Conservation (phyloP, 1,140 invertebrate species). For the Vanessa atalanta region DNA sequence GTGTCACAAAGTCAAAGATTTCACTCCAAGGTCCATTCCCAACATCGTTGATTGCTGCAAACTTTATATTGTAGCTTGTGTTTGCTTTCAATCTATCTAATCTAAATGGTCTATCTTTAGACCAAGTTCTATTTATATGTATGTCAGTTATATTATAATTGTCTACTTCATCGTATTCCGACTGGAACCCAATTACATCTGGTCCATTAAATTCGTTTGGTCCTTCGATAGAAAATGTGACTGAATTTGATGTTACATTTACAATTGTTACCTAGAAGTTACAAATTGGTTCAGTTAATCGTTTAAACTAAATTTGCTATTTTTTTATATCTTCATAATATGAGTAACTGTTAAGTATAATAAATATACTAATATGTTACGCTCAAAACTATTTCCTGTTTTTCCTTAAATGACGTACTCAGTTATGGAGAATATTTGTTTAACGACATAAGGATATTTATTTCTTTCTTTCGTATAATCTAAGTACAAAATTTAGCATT, state of each 20-base stretch:
- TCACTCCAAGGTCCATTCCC: conserved; percentile 59
- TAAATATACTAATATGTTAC: too few relatives aligned
- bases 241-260: conserved; percentile 55
- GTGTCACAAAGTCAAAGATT: conserved; percentile 52
- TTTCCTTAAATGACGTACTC: too few relatives aligned
- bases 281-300: neutral
- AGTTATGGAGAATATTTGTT: too few relatives aligned
- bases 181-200: conserved; percentile 53
- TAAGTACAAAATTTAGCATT: too few relatives aligned
- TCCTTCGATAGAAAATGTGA: conserved; percentile 53
- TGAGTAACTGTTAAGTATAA: too few relatives aligned
- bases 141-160: conserved; percentile 64
- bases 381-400: too few relatives aligned
- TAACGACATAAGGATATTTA: too few relatives aligned
- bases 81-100: conserved; percentile 61
- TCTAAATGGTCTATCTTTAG: conserved; percentile 52
- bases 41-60: conserved; percentile 65
- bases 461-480: too few relatives aligned
- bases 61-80: conserved; percentile 63
- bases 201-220: conserved; percentile 50
- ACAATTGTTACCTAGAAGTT: conserved; percentile 48
- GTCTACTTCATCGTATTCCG: conserved; percentile 60
- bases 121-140: conserved; percentile 66
- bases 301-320: neutral
- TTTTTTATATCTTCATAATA: neutral